Base-by-base conservation (phyloP, 30 jellyfish, hydroid and myxozoan species). In the Mastigias papua region DNA sequence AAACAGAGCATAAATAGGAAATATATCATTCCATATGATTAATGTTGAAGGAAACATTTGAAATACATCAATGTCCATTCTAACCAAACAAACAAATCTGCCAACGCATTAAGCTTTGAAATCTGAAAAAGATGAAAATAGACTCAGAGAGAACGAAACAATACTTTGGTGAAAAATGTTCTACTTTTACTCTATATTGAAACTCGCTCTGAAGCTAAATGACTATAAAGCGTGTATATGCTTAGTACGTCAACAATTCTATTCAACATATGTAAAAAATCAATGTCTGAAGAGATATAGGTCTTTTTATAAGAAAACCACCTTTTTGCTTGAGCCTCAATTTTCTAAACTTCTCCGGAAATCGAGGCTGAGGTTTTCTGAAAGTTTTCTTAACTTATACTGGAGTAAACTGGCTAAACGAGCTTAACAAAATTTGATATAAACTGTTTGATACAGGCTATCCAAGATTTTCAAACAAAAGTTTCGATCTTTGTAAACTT, bases 41-140 rank as follows among this genome's bases (percentile, higher is more conserved):
- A 69, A 69, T 69, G 23, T 28, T 46, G 80, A 77, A 77, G 58
- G 35, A 58, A 77, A 62, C 77, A 54, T 51, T 77, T 77, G 46
- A 57, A 54, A 77, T 77, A 72, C 34, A 61, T 77, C 88, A 62
- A 76, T 26, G 88, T 77, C 20, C 78, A 77, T 77, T 77, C 77
- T 73, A 77, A 77, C 88, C 54, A 54, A 77, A 73, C 88, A 77
- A 77, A 77, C 88, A 77, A 21, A 34, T 51, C 34, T 28, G 22
- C 27, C 26, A 69, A 69, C 80, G 20, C 51, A 17, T 26, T 30
- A 23, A 30, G 54, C 78, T 51, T 58, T 73, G 46, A 37, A 63
- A 77, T 57, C 88, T 77, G 57, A 77, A 77, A 77, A 61, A 34
- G 54, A 28, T 15, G 26, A 16, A 63, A 21, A 34, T 26, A 58